phyloP scores from a whole-genome alignment of 1,140 invertebrate species.

The Temnothorax nylanderi region DNA sequence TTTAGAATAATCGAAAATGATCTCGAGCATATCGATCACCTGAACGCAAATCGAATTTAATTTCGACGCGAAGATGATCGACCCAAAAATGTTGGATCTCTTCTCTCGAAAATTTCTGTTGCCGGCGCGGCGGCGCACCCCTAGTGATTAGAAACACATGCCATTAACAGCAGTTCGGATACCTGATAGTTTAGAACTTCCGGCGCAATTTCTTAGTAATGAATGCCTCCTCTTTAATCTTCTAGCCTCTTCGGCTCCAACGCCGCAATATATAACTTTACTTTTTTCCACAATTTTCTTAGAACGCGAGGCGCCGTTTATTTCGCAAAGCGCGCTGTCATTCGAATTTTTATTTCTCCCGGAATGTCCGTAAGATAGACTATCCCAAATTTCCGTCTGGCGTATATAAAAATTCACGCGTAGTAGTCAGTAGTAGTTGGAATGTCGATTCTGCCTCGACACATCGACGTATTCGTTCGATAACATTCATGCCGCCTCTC shows the following conservation, averaged over 20 bases:
- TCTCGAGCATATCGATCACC: neutral
- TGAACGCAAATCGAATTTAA: slow-evolving; percentile 12
- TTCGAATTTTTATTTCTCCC: slow-evolving; percentile 1
- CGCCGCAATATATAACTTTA: neutral
- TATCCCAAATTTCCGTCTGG: slow-evolving; percentile 33
- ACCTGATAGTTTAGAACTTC: slow-evolving; percentile 4
- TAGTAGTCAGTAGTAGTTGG: slow-evolving; percentile 30
- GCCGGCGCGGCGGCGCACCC: neutral
- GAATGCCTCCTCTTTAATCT: slow-evolving; percentile 18
- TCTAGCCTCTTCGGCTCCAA: neutral
- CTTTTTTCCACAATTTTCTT: neutral
- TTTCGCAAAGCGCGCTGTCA: slow-evolving; percentile 6
- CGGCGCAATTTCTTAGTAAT: slow-evolving; percentile 25
- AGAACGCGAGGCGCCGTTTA: neutral
- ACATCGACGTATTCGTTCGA: slow-evolving; percentile 55
- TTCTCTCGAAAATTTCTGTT: neutral
- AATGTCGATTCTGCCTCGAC: slow-evolving; percentile 45
- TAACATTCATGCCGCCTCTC: slow-evolving; percentile 23
- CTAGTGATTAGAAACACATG: slow-evolving; percentile 21
- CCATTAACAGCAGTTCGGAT: slow-evolving; percentile 6
- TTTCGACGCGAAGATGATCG: neutral
- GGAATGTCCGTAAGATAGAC: neutral
- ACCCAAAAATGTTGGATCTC: neutral
- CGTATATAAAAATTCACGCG: slow-evolving; percentile 52
- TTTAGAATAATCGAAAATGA: neutral